A percentile compares a stretch with the other conserved stretches of the same genome.
These are phyloP conservation scores for Drosophila malerkotliana DNA, from an alignment of 1,140 invertebrate species.

Conservation along the genomic window DNA sequence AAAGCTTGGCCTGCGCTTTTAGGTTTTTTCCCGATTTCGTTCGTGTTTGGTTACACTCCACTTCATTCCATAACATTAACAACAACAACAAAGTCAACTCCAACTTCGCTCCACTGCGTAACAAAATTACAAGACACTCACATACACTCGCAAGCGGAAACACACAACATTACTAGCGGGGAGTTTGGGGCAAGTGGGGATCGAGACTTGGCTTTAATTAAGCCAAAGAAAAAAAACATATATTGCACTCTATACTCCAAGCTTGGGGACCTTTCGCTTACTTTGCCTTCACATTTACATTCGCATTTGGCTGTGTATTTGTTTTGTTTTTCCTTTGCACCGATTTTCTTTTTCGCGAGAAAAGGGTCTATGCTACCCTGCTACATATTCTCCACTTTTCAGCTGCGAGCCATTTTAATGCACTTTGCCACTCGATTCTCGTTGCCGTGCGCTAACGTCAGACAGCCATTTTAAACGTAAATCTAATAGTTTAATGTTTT, in stretches of 20 bases:
- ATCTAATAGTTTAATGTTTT: constrained; percentile 23
- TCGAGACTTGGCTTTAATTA: constrained; percentile 61
- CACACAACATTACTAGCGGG: constrained; percentile 4
- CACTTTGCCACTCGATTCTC: constrained; percentile 31
- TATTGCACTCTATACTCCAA: constrained; percentile 26
- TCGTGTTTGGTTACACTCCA: constrained; percentile 67
- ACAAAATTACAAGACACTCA: constrained; percentile 69
- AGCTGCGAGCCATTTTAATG: constrained; percentile 13
- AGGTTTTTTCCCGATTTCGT: constrained; percentile 36
- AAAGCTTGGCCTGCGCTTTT: constrained; percentile 67
- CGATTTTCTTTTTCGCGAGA: constrained; percentile 54
- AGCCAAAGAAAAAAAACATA: constrained; percentile 36
- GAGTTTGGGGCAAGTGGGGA: not conserved
- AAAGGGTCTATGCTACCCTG: constrained; percentile 7
- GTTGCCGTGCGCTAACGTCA: constrained; percentile 15
- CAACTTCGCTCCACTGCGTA: constrained; percentile 72
- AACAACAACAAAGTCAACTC: constrained; percentile 35
- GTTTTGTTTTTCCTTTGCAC: constrained; percentile 64
- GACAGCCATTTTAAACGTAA: constrained; percentile 28
- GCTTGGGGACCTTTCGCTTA: constrained; percentile 61
- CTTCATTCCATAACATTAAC: constrained; percentile 54
- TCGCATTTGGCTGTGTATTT: constrained; percentile 67
- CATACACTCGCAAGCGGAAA: constrained; percentile 20
- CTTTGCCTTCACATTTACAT: constrained; percentile 72
- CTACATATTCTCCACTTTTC: constrained; percentile 36